Evolutionary conservation across 2,113 vertebrate species (phyloP).

Genomic region (Mionectes macconnelli): DNA sequence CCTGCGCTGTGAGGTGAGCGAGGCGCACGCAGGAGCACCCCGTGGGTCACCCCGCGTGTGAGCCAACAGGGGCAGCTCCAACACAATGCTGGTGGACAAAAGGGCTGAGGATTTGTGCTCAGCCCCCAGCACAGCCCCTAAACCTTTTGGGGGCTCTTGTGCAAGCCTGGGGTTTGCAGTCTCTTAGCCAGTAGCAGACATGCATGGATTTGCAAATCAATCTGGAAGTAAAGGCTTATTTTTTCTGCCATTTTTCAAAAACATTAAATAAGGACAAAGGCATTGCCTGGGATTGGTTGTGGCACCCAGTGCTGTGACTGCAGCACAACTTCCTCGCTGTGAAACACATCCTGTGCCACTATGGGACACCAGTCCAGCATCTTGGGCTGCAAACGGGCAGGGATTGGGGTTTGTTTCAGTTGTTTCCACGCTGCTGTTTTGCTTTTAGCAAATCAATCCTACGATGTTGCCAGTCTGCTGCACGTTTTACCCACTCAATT

Average conservation of each 20-base stretch:
- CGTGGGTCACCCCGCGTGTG: rapidly evolving
- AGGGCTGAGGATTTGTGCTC: neutral
- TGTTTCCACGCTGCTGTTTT: neutral
- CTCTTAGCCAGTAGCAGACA: neutral
- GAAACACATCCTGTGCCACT: neutral
- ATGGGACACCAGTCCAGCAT: neutral
- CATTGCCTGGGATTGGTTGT: rapidly evolving
- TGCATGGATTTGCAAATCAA: neutral
- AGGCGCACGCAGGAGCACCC: rapidly evolving
- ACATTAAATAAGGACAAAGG: neutral
- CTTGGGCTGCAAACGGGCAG: neutral
- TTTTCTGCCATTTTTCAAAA: neutral
- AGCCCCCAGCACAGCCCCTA: rapidly evolving
- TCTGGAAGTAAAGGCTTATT: neutral
- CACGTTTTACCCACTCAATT: rapidly evolving
- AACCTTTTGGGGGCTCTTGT: neutral
- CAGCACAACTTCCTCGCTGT: rapidly evolving
- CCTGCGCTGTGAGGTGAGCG: rapidly evolving
- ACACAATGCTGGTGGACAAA: rapidly evolving
- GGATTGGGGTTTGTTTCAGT: neutral
- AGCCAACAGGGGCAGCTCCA: rapidly evolving
- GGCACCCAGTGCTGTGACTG: neutral
- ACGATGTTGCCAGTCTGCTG: rapidly evolving
- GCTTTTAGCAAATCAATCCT: neutral
- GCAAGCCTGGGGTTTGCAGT: neutral